These are phyloP conservation scores for Neoascia interrupta DNA, from an alignment of 2,888 invertebrate species.

Conservation along the genomic window DNA sequence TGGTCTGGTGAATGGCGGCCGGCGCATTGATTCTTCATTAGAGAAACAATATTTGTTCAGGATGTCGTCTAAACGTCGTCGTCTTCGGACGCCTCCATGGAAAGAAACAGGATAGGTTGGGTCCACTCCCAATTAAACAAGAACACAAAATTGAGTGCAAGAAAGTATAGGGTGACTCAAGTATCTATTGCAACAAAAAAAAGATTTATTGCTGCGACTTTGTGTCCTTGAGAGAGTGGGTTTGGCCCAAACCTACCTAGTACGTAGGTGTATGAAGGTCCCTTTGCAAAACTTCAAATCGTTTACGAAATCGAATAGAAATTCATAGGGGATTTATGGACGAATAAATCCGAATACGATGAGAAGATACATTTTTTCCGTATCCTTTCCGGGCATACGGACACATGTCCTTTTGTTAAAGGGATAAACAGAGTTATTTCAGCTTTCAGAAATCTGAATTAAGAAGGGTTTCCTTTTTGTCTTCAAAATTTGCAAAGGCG, in stretches of 20 bases:
- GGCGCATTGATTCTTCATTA: slow-evolving; percentile 25
- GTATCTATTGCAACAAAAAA: slow-evolving; percentile 12
- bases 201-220: background rate
- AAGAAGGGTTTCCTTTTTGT: no score
- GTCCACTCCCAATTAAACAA: background rate
- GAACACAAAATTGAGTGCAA: slow-evolving; percentile 2
- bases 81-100: no score
- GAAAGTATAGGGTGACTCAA: slow-evolving; percentile 10
- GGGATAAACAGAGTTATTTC: no score
- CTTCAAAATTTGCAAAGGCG: no score
- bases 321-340: slow-evolving; percentile 42
- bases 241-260: no score
- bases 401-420: no score
- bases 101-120: background rate
- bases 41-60: no score
- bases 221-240: background rate
- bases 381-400: no score
- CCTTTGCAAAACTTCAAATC: slow-evolving; percentile 24
- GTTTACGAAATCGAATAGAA: slow-evolving; percentile 51
- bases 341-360: slow-evolving; percentile 39
- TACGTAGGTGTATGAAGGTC: background rate
- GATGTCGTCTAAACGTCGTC: no score
- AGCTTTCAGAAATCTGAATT: no score
- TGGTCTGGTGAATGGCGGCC: background rate
- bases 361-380: slow-evolving; percentile 33